A percentile compares a stretch with the other conserved stretches of the same genome.
Conservation (phyloP, 2,113 vertebrate genomes). For the Hymenochirus boettgeri region DNA sequence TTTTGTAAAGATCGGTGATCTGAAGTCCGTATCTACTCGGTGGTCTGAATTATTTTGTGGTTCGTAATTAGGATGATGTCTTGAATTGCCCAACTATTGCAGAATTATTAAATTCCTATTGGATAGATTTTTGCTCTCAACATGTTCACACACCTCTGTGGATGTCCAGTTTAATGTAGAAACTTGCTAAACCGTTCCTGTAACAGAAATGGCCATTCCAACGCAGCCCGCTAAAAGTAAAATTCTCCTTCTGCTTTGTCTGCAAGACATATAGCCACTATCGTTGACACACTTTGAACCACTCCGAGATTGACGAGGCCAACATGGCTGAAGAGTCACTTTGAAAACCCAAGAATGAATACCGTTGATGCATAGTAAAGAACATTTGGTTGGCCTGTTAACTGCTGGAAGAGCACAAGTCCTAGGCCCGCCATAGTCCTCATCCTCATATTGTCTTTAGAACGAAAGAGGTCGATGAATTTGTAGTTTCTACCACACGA, state of each 20-base stretch:
- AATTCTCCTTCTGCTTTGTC: constrained; percentile 78
- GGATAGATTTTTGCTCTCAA: constrained; percentile 39
- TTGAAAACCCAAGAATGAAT: constrained; percentile 79
- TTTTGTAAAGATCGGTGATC: background rate
- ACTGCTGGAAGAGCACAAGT: constrained; percentile 86
- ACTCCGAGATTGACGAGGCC: constrained; percentile 82
- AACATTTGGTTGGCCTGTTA: constrained; percentile 90
- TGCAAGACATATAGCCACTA: constrained; percentile 69
- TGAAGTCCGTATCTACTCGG: background rate
- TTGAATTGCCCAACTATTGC: background rate
- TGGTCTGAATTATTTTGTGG: background rate
- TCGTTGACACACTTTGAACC: constrained; percentile 75
- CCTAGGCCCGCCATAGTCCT: constrained; percentile 77
- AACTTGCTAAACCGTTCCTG: constrained; percentile 66
- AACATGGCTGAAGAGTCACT: constrained; percentile 72
- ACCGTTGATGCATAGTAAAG: constrained; percentile 86
- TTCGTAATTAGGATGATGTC: background rate
- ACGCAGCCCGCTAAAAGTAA: constrained; percentile 75
- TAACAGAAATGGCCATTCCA: constrained; percentile 76
- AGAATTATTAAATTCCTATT: constrained; percentile 19
- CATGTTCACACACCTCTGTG: constrained; percentile 58
- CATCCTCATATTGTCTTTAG: constrained; percentile 78
- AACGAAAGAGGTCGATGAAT: constrained; percentile 69
- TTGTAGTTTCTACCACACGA: constrained; percentile 50
- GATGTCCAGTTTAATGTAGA: constrained; percentile 50